Evolutionary conservation across 1,140 invertebrate species (phyloP).

Genomic region (Drosophila biarmipes): DNA sequence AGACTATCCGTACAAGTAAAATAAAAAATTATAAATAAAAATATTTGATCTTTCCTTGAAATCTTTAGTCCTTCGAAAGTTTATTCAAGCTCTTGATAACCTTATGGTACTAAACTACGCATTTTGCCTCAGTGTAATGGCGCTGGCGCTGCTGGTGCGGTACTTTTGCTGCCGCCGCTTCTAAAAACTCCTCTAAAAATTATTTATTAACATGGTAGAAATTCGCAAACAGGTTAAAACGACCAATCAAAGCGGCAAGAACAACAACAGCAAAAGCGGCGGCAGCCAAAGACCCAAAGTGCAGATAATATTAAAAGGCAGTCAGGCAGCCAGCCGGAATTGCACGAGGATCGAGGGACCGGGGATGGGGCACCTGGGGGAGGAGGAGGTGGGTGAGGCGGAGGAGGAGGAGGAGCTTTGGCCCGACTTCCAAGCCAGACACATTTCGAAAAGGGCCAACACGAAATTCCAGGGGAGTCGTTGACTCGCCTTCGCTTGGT

Average conservation of each 20-base stretch:
- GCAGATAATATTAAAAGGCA: slow-evolving; percentile 82
- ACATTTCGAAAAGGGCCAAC: slow-evolving; percentile 83
- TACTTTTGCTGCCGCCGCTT: slow-evolving; percentile 65
- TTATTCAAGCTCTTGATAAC: too few species aligned
- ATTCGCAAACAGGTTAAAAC: slow-evolving; percentile 83
- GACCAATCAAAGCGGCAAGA: slow-evolving; percentile 80
- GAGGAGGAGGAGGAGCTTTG: slow-evolving; percentile 36
- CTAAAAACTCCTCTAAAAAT: slow-evolving; percentile 80
- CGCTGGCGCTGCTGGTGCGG: slow-evolving; percentile 61
- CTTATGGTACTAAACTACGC: too few species aligned
- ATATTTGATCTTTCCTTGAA: too few species aligned
- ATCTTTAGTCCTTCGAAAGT: too few species aligned
- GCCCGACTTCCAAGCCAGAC: slow-evolving; percentile 57
- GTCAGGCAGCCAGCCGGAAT: slow-evolving; percentile 63
- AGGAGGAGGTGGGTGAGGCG: neutral
- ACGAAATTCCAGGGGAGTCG: slow-evolving; percentile 81
- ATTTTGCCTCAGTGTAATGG: slow-evolving; percentile 15
- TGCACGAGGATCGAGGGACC: slow-evolving; percentile 26
- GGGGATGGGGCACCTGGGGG: slow-evolving; percentile 4
- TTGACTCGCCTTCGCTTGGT: slow-evolving; percentile 71
- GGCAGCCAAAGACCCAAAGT: slow-evolving; percentile 78
- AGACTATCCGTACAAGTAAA: too few species aligned
- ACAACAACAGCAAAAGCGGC: slow-evolving; percentile 53
- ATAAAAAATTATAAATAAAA: too few species aligned
- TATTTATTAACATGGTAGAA: slow-evolving; percentile 83